Conservation (phyloP, 2,113 vertebrate genomes). For the Peucedramus taeniatus region DNA sequence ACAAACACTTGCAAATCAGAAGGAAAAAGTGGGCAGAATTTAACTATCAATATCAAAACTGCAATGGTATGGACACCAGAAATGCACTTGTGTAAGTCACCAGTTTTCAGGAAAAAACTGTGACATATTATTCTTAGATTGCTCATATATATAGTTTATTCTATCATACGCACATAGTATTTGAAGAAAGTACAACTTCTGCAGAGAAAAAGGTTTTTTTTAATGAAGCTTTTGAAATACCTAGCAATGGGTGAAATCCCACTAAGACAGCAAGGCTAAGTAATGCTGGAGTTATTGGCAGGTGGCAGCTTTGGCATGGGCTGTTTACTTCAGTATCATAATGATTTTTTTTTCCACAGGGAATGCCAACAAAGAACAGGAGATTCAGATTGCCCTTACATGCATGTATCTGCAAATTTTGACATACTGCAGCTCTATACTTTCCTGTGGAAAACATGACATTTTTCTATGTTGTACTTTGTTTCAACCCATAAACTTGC, state of each 20-base stretch:
- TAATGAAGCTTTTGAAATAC: neutral
- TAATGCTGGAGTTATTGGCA: neutral
- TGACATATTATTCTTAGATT: neutral
- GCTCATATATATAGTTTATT: neutral
- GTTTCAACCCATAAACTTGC: neutral
- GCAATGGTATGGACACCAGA: neutral
- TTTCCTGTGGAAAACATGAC: neutral
- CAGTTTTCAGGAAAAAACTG: neutral
- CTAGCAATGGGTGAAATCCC: neutral
- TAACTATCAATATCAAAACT: neutral
- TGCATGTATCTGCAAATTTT: neutral
- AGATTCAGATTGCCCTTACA: neutral
- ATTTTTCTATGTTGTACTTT: neutral
- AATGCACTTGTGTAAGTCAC: neutral
- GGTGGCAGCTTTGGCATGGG: neutral
- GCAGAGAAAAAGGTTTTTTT: accelerated
- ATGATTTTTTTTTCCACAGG: neutral
- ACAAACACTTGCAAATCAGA: neutral
- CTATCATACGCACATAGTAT: neutral
- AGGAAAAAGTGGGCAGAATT: neutral
- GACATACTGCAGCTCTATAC: neutral
- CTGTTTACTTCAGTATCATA: neutral
- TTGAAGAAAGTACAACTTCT: neutral
- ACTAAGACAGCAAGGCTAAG: neutral
- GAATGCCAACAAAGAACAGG: neutral